A percentile compares a stretch with the other conserved stretches of the same genome.
Conservation (phyloP, 2,797 vertebrate species). For the Champsocephalus esox region DNA sequence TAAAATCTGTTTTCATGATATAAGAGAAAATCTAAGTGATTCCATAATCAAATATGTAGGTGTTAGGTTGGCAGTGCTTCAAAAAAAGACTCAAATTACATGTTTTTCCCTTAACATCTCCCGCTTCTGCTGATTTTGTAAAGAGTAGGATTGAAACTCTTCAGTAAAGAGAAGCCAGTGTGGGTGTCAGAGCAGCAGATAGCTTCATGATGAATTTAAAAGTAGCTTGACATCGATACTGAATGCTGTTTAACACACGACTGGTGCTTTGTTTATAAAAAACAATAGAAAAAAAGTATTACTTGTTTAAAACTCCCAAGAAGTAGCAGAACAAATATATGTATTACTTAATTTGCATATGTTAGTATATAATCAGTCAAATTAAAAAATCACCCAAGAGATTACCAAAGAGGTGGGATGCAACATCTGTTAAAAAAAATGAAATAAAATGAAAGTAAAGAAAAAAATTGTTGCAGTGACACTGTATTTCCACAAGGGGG, state of each 20-base stretch:
- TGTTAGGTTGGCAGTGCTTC: not conserved
- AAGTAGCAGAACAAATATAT: conserved; percentile 39
- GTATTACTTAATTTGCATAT: conserved; percentile 54
- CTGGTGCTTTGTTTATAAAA: conserved; percentile 73
- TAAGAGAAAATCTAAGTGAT: not conserved
- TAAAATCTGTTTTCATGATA: not conserved
- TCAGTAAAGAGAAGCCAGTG: conserved; percentile 26
- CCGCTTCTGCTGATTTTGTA: not conserved
- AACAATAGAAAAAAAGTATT: conserved; percentile 4
- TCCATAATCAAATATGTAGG: not conserved
- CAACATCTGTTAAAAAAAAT: conserved; percentile 42
- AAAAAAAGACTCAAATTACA: conserved; percentile 4
- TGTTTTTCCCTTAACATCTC: not conserved
- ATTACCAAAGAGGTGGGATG: conserved; percentile 73
- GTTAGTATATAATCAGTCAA: conserved; percentile 49
- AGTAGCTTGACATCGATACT: conserved; percentile 37
- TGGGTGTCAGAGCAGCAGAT: conserved; percentile 43
- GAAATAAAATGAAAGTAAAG: conserved; percentile 6
- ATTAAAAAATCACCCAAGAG: conserved; percentile 62
- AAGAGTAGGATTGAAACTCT: conserved; percentile 46
- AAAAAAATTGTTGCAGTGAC: conserved; percentile 56
- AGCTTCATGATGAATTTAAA: conserved; percentile 30
- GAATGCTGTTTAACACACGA: conserved; percentile 63
- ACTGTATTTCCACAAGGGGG: conserved; percentile 71
- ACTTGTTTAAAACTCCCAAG: conserved; percentile 40